phyloP scores from a whole-genome alignment of 2,888 invertebrate species.

The Catotricha subobsoleta region DNA sequence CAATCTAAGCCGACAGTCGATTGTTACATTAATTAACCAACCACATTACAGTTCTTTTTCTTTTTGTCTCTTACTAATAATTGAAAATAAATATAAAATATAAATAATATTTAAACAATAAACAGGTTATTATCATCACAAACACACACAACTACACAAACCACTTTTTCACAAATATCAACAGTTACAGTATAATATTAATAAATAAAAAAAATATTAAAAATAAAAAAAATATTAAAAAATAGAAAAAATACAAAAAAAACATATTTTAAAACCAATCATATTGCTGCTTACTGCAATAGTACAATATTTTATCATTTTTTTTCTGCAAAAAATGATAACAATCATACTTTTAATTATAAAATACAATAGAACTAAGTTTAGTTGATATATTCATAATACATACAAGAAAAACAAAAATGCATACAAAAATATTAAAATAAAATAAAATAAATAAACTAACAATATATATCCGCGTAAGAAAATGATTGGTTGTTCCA shows the following conservation, averaged over 20 bases:
- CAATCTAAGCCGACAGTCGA: slow-evolving; percentile 42
- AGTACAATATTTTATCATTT: not conserved
- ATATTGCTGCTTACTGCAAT: slow-evolving; percentile 1
- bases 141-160: slow-evolving; percentile 1
- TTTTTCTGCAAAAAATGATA: not conserved
- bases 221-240: not conserved
- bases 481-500: too few relatives aligned
- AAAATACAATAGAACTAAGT: slow-evolving; percentile 16
- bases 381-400: slow-evolving; percentile 14
- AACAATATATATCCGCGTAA: too few relatives aligned
- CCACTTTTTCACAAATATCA: slow-evolving; percentile 1
- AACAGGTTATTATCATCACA: slow-evolving; percentile 3
- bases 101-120: not conserved
- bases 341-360: slow-evolving; percentile 6
- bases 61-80: not conserved
- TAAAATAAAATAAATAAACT: too few relatives aligned
- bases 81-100: not conserved
- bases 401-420: not conserved
- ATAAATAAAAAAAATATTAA: not conserved
- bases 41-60: slow-evolving; percentile 4
- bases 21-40: slow-evolving; percentile 18
- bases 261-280: too few relatives aligned
- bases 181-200: slow-evolving; percentile 4
- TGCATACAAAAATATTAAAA: too few relatives aligned
- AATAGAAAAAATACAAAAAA: not conserved